These are phyloP conservation scores for Rhabdophis nuchalis DNA, from an alignment of 2,797 vertebrate species.

Conservation along the genomic window DNA sequence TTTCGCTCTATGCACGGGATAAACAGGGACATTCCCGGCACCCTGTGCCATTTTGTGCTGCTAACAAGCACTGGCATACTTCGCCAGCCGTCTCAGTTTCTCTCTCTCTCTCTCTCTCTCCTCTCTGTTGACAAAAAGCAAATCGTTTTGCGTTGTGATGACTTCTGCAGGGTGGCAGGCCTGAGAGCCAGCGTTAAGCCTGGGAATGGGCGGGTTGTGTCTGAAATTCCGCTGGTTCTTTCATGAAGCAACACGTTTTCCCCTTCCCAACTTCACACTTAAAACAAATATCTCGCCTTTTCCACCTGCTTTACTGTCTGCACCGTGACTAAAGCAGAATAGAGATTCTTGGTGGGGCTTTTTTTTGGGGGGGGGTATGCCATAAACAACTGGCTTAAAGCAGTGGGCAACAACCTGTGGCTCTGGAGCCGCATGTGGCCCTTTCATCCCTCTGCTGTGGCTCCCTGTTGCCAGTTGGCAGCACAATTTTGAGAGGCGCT, in stretches of 20 bases:
- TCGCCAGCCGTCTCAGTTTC: no score
- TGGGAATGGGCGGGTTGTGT: neutral
- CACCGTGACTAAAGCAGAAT: neutral
- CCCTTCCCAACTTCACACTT: no score
- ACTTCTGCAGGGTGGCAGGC: neutral
- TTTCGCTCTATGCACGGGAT: neutral
- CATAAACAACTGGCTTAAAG: neutral
- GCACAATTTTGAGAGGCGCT: no score
- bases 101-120: no score
- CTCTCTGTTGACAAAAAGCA: neutral
- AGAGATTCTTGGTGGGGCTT: neutral
- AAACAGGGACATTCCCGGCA: neutral
- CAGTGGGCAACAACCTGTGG: no score
- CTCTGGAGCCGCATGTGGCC: no score
- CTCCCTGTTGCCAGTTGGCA: no score
- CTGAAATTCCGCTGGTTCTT: neutral
- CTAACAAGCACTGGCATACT: neutral
- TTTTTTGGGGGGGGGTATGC: neutral
- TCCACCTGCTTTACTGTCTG: no score
- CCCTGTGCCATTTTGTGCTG: no score
- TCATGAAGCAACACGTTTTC: neutral
- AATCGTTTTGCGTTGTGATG: neutral
- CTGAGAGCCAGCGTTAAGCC: no score
- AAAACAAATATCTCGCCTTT: neutral
- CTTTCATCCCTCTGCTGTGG: no score